These are phyloP conservation scores for Prionailurus bengalensis DNA, from an alignment of 2,113 vertebrate species.

Conservation along the genomic window DNA sequence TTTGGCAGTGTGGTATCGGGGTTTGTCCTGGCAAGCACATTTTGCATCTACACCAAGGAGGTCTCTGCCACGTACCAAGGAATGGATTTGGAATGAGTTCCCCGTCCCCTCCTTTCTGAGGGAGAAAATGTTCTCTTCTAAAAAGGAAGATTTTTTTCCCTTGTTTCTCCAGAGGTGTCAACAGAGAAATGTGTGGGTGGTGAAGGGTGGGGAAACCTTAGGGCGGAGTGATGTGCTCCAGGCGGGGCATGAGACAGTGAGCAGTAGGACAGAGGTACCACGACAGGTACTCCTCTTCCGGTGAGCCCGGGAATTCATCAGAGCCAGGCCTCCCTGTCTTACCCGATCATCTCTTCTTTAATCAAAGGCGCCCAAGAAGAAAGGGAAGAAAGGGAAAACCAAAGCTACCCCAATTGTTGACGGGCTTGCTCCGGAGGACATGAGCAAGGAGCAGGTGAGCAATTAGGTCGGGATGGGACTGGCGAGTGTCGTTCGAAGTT, in stretches of 20 bases:
- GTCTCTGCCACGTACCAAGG: neutral
- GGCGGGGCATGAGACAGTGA: neutral
- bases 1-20: neutral
- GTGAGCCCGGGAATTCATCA: too few relatives aligned
- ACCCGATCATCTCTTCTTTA: accelerated
- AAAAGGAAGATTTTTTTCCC: neutral
- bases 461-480: accelerated
- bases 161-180: neutral
- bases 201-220: neutral
- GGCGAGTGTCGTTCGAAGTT: accelerated
- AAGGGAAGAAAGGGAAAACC: slow-evolving; percentile 83
- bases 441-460: slow-evolving; percentile 95
- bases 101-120: neutral
- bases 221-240: neutral
- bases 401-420: slow-evolving; percentile 88
- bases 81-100: neutral
- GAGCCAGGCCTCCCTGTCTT: neutral
- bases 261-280: neutral
- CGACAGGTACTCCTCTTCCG: neutral
- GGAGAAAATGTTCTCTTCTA: neutral
- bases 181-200: neutral
- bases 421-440: slow-evolving; percentile 88
- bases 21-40: neutral
- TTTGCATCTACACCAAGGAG: neutral
- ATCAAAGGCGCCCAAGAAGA: slow-evolving; percentile 92